These are phyloP conservation scores for Dicranocentrus wangi DNA, from an alignment of 2,888 invertebrate genomes.

Conservation along the genomic window DNA sequence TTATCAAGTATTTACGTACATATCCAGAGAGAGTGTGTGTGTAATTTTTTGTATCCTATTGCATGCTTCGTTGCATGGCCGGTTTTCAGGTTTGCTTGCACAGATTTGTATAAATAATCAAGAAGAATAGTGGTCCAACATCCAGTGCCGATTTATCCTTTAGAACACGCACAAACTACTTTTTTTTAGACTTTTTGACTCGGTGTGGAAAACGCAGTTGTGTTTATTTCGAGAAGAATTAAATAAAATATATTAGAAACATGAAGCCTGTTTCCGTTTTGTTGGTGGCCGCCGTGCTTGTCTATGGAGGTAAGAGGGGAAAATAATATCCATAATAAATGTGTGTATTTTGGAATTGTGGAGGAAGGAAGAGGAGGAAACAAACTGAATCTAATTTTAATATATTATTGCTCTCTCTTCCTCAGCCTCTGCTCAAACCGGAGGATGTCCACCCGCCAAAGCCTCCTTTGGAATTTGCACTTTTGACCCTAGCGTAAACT, in stretches of 20 bases:
- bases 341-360: no score
- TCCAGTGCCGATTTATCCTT: constrained; percentile 36
- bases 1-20: neutral
- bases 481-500: constrained; percentile 50
- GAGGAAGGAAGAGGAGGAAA: no score
- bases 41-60: no score
- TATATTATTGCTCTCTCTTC: no score
- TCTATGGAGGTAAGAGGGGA: no score
- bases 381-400: no score
- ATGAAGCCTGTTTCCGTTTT: constrained; percentile 39
- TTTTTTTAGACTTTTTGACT: neutral
- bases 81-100: neutral
- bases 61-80: neutral
- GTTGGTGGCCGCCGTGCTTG: constrained; percentile 26
- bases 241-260: neutral
- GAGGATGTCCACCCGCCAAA: constrained; percentile 20
- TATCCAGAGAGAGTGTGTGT: no score
- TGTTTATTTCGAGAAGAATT: neutral
- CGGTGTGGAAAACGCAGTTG: no score
- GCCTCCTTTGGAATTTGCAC: constrained; percentile 48
- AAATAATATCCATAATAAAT: no score
- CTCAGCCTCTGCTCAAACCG: no score
- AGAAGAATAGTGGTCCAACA: constrained; percentile 14
- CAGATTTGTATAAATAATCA: constrained; percentile 44
- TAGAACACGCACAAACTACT: constrained; percentile 2